Percentiles rank a stretch among this genome's conserved stretches.
Conservation (phyloP, 92 coral and sea anemone genomes). For the Epizoanthus stellaris region DNA sequence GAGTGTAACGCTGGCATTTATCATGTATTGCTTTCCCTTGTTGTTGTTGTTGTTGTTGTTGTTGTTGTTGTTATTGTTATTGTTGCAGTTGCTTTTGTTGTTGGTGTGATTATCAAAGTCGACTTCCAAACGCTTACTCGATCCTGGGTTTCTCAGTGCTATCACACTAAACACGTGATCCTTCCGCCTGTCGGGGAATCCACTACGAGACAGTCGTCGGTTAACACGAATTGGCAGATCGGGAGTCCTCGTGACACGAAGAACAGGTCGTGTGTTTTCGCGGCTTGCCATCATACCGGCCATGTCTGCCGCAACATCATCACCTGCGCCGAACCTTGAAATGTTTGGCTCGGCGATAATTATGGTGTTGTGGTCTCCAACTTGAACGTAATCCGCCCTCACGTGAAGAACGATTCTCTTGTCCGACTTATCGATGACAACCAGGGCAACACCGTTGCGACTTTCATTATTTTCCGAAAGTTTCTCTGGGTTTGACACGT, state of each 20-base stretch:
- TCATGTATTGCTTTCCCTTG: background rate
- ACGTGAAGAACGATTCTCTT: background rate
- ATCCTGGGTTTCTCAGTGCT: too few species aligned
- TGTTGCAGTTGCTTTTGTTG: too few species aligned
- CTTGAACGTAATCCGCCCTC: constrained; percentile 1
- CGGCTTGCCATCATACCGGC: background rate
- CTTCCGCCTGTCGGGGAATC: background rate
- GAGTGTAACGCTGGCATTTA: constrained; percentile 1
- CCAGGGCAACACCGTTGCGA: background rate
- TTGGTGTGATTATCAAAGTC: too few species aligned
- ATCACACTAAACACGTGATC: constrained; percentile 12
- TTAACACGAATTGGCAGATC: constrained; percentile 12
- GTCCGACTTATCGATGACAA: background rate
- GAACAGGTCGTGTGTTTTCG: constrained; percentile 3
- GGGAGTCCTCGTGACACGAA: constrained; percentile 8
- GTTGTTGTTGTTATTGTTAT: too few species aligned
- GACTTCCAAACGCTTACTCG: background rate
- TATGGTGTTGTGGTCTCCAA: background rate
- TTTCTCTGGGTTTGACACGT: background rate
- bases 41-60: too few species aligned
- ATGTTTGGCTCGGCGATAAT: background rate
- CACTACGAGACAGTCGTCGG: background rate
- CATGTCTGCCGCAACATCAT: background rate
- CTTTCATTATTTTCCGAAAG: background rate
- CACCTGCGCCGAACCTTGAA: background rate